Evolutionary conservation across 2,888 invertebrate species (phyloP), one percentile per base, ranked within the genome.

Genomic region (Penaeus monodon): DNA sequence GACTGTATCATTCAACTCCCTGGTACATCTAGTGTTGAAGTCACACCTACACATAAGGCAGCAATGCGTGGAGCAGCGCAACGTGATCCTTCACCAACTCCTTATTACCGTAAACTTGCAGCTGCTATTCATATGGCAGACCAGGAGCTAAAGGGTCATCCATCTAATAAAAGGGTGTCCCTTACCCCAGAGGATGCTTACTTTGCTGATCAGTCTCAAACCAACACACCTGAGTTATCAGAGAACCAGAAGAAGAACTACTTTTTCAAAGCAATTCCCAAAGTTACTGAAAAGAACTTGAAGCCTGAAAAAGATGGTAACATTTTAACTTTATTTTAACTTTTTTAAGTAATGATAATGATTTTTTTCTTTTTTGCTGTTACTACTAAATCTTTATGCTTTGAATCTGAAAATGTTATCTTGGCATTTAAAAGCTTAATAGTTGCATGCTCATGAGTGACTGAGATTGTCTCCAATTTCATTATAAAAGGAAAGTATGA

Each of bases 51-150:
- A 33, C 83, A 78, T 29, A 81, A 38, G 33, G 65, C 73, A 49
- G 29, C 29, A 57, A 33, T 63, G 22, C 10, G 57, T 49, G 22
- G 70, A 14, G 73, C 44, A n/a, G 64, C 33, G 29, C 83, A 77
- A 27, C 82, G 86, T 24, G 86, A 86, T 76, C 88, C 86, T 24
- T 89, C 89, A 29, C 89, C 89, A 57, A 89, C 88, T 10, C 89
- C 88, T 1, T 89, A 89, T 81, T 88, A 88, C 73, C 86, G 86
- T 27, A 84, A 76, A 65, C 77, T 88, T 65, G 86, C 89, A 12
- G 84, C 84, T 22, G 81, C 88, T 14, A 86, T 89, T 33, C 86
- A 86, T 33, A 44, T 86, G 80, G 88, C 87, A 57, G 89, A 89
- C 63, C 88, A 88, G 73, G 89, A 89, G 70, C 82, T 89, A 17